Conservation (phyloP, 53 echinoderm and acorn worm genomes). For the Stichopus horrens region DNA sequence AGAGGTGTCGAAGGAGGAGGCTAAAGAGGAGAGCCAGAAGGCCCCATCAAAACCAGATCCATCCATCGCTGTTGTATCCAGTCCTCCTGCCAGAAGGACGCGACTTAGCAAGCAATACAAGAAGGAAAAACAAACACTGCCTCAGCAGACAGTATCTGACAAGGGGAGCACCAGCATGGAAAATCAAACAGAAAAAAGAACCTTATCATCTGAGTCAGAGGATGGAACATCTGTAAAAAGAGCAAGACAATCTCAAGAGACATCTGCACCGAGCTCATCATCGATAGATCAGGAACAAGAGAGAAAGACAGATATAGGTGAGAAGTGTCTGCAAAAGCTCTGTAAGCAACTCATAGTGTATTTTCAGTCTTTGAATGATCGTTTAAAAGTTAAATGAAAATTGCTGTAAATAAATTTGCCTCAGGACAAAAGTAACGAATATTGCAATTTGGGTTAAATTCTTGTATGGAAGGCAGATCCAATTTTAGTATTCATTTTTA, state of each 20-base stretch:
- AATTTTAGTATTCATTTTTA: no score
- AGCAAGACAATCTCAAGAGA: neutral
- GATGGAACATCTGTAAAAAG: neutral
- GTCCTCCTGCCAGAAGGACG: neutral
- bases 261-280: neutral
- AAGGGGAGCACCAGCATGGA: neutral
- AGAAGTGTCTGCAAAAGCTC: neutral
- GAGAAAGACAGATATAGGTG: neutral
- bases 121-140: neutral
- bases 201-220: neutral
- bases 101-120: neutral
- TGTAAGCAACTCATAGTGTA: no score
- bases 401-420: no score
- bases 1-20: neutral
- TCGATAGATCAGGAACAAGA: constrained; percentile 1
- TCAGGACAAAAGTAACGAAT: no score
- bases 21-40: neutral
- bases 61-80: neutral
- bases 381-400: no score
- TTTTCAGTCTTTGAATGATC: no score
- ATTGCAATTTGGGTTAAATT: no score
- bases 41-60: neutral
- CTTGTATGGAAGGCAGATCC: no score
- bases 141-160: neutral
- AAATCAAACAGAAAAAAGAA: neutral